Evolutionary conservation across 2,888 invertebrate species (phyloP), one percentile per base, ranked within the genome.

Genomic region (Melinaea marsaeus): DNA sequence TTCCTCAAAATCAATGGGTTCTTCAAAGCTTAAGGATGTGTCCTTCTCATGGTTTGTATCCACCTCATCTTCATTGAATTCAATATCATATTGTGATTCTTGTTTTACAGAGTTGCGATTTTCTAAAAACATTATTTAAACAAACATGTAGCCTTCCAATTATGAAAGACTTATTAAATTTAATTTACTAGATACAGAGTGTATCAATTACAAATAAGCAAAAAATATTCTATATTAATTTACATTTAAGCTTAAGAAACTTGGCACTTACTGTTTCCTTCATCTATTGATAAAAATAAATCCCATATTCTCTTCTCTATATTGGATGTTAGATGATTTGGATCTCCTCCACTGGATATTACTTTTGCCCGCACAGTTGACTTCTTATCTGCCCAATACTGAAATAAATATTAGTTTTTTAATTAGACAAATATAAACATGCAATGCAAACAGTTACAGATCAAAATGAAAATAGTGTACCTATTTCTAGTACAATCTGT

Each of bases 351-450:
- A 32, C 79, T 74, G 7, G 84, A 75, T 35, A 77, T 70, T 1
- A 90, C 90, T 71, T 90, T 90, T 3, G 85, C 77, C 66, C 90
- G 79, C 0, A 90, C 87, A 51, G 86, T 83, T 2, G 88, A 89
- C 67, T 90, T 90, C 68, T 90, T 90, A 66, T 90, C 90, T 3
- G 89, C 88, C 90, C 90, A 90, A 61, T 81, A 90, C 90, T 90
- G 75, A 45, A 79, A 81, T 66, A 66, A 60, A 62, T 34, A 48
- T 47, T 61, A 22, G 22, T 22, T 22, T 22, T 22, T 22, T 22
- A 22, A 22, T 22, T 22, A 22, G 22, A 22, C 22, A 22, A 22
- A 22, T 22, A 22, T 22, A 22, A 22, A 1, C 22, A 22, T 22
- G 22, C 22, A 22, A 22, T 22, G 22, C 22, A 1, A n/a, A 13